Evolutionary conservation across 2,888 invertebrate genomes (phyloP), one percentile per base, ranked within the genome.

Genomic region (Microplitis deprimator): DNA sequence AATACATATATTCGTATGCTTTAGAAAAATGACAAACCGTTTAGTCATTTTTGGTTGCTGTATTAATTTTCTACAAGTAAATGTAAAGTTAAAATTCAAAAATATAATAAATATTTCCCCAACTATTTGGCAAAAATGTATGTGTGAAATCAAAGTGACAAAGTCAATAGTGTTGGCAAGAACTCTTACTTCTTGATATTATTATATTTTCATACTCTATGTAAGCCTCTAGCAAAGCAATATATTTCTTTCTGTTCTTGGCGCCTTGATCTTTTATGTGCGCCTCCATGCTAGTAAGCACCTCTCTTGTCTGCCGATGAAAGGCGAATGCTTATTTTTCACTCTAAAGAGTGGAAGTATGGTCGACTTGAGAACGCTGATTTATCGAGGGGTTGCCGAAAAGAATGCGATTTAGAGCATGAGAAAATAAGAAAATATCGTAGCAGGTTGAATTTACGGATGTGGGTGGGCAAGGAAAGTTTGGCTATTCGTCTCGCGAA

Each of bases 301-400:
- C 61, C 65, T 64, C 59, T 59, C 73, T 77, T 77, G 77, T 77
- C 77, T 77, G 73, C 68, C 77, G 77, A 77, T 77, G 77, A 77
- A 77, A 77, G 73, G 77, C 41, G 68, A 77, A 73, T 60, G 69
- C 77, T 77, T 77, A 73, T 77, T 77, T 77, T 77, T 73, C 20
- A 68, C 67, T 50, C 64, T 64, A 10, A 69, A 71, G 62, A 41
- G 76, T 50, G 50, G 61, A 39, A 65, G 59, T 61, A 68, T 59
- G 76, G 71, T 41, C 38, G 76, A 41, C 41, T 73, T 73, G 73
- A 73, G 65, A 65, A 67, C 64, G 73, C 64, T 77, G 77, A 77
- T 77, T 77, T 77, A 77, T 77, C 73, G 77, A 70, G 70, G 73
- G 73, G 77, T 62, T 77, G 77, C 68, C 64, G 73, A 73, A 77